Percentiles rank a stretch among this genome's conserved stretches.
phyloP scores from a whole-genome alignment of 2,888 invertebrate genomes.

The Latrodectus elegans region DNA sequence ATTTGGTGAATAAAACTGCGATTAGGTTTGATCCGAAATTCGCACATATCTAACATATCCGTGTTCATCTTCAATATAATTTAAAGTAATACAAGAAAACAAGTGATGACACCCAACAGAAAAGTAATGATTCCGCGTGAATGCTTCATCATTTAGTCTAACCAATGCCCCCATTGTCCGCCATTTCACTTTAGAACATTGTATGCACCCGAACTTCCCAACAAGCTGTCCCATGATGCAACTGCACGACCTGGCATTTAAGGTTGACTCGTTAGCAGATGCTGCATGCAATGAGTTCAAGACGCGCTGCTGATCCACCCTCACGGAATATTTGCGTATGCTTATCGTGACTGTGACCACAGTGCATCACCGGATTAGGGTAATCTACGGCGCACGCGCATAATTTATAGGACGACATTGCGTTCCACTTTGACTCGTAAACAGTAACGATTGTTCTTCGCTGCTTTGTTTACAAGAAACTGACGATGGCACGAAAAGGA shows the following conservation, averaged over 20 bases:
- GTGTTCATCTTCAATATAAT: too few species aligned
- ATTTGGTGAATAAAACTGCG: too few species aligned
- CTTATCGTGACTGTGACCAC: conserved; percentile 9
- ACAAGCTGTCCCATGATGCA: not conserved
- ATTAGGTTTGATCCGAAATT: too few species aligned
- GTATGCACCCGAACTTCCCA: not conserved
- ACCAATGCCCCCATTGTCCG: too few species aligned
- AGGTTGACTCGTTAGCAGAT: not conserved
- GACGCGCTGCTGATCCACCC: not conserved
- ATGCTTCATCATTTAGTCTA: too few species aligned
- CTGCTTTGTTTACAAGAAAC: not conserved
- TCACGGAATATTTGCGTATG: not conserved
- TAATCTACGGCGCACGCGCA: conserved; percentile 16
- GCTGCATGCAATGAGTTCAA: not conserved
- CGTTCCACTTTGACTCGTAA: not conserved
- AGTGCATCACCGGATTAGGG: not conserved
- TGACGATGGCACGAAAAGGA: not conserved
- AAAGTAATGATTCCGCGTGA: too few species aligned
- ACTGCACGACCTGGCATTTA: not conserved
- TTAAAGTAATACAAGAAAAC: too few species aligned
- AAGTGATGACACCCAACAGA: too few species aligned
- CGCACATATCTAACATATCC: too few species aligned
- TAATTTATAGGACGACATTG: conserved; percentile 6
- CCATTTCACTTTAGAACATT: too few species aligned
- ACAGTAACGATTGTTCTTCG: conserved; percentile 1